Evolutionary conservation across 2,113 vertebrate genomes (phyloP).

Genomic region (Trichechus manatus): DNA sequence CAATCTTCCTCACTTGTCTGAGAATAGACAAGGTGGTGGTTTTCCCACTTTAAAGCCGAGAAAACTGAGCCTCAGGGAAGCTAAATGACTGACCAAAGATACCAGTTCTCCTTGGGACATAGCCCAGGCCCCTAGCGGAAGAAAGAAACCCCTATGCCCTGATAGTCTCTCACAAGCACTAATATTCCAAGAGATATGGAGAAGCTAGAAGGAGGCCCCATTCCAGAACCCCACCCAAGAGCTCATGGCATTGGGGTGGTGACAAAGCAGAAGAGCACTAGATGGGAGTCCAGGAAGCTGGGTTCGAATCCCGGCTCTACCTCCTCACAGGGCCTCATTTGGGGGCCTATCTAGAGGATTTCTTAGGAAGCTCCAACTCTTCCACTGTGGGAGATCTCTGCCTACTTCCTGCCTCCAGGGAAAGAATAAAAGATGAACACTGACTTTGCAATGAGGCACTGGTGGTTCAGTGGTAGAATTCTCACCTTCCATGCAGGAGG

Average conservation of each 20-base stretch:
- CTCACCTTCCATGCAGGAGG: neutral
- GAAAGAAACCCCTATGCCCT: neutral
- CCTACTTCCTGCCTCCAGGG: neutral
- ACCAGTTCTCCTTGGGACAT: neutral
- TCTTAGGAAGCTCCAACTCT: neutral
- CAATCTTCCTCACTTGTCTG: neutral
- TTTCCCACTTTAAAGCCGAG: neutral
- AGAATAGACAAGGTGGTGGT: neutral
- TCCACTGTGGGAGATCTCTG: neutral
- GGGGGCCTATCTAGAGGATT: neutral
- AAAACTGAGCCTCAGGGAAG: neutral
- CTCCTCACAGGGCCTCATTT: neutral
- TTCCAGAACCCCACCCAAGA: neutral
- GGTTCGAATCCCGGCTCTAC: accelerated
- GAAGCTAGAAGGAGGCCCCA: accelerated
- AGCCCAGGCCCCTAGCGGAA: neutral
- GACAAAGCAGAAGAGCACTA: too few relatives aligned
- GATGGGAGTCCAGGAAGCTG: too few relatives aligned
- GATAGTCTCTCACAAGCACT: neutral
- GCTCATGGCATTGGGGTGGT: accelerated
- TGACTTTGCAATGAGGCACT: accelerated
- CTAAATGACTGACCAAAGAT: neutral
- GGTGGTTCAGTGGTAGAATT: neutral
- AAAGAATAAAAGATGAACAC: neutral
- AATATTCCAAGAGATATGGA: neutral